Evolutionary conservation across 2,888 invertebrate genomes (phyloP), one percentile per base, ranked within the genome.

Genomic region (Tipula lateralis): DNA sequence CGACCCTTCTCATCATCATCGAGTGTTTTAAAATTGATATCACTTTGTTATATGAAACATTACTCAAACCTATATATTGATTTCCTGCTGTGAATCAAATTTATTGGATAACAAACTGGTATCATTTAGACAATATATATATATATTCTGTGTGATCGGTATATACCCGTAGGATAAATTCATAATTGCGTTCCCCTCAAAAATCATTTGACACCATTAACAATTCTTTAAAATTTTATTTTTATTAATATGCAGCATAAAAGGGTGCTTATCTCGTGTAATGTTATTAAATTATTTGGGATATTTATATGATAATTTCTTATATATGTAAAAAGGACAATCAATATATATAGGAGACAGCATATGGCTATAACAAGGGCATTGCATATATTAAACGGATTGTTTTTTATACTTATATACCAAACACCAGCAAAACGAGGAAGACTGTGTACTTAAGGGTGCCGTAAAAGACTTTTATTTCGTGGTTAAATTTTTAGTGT

Each of bases 21-120:
- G 3, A 66, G 24, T 24, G 24, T 66, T 66, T 66, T 66, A 24
- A 66, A 66, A 66, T 66, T 66, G 66, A 66, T 66, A 66, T 12
- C 24, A 24, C n/a, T 44, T 44, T n/a, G 16, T n/a, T 24, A 19
- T n/a, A n/a, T n/a, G 1, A 24, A 24, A 66, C 3, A 66, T 24
- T 9, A 12, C 66, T 66, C 66, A 24, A 66, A 66, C 24, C 66
- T 66, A 44, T 39, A 39, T 39, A 50, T 66, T 66, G 66, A 66
- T 24, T 44, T 66, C 66, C 66, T 9, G 66, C 66, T 66, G 66
- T 66, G 66, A 66, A 66, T 66, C 66, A 66, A 66, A 66, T 66
- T 66, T 66, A 66, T 66, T 66, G 66, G 66, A 66, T 66, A 66
- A 66, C 66, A 66, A 66, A 66, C 66, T 66, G 66, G 66, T 66